Evolutionary conservation across 1,140 invertebrate species (phyloP).

Genomic region (Monochamus saltuarius): DNA sequence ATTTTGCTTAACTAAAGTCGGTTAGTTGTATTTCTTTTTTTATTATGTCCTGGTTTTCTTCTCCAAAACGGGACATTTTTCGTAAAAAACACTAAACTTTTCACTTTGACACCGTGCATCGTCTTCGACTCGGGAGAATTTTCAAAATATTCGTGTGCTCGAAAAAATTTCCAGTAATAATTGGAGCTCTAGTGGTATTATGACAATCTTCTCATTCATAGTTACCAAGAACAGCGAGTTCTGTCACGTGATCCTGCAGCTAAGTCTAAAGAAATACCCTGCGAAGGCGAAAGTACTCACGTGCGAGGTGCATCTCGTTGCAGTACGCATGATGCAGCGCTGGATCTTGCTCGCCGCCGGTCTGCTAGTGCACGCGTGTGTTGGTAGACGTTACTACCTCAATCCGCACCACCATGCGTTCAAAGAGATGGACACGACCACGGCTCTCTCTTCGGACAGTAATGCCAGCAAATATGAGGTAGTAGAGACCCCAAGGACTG

Average conservation of each 20-base stretch:
- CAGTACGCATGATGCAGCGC: background rate
- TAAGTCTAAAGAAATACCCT: conserved; percentile 9
- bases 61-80: too few species aligned
- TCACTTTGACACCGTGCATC: too few species aligned
- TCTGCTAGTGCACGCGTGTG: background rate
- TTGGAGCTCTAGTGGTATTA: too few species aligned
- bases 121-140: too few species aligned
- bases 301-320: conserved; percentile 1
- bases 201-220: too few species aligned
- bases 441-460: background rate
- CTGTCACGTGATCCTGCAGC: conserved; percentile 13
- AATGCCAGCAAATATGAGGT: conserved; percentile 1
- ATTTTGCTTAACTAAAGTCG: too few species aligned
- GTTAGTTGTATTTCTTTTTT: too few species aligned
- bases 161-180: too few species aligned
- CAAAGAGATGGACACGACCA: background rate
- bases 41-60: too few species aligned
- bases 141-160: too few species aligned
- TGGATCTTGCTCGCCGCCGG: background rate
- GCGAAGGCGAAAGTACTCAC: conserved; percentile 21
- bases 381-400: background rate
- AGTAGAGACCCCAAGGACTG: conserved; percentile 25
- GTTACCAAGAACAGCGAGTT: background rate
- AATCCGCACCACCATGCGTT: background rate
- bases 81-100: too few species aligned